Evolutionary conservation across 2,888 invertebrate genomes (phyloP), one percentile per base, ranked within the genome.

Genomic region (Chymomyza procnemis): DNA sequence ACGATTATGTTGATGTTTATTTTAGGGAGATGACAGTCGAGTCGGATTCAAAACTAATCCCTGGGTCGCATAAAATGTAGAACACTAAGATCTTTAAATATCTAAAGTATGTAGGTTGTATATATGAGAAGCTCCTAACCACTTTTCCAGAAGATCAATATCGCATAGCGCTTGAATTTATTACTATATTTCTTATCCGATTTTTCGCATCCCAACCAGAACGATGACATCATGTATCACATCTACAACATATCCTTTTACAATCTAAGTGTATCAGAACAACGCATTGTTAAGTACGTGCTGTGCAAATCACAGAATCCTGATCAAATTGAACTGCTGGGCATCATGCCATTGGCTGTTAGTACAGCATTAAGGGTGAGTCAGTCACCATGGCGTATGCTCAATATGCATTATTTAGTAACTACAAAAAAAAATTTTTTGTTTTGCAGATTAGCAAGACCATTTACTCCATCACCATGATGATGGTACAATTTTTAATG

Each of bases 391-490:
- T 41, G 34, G 34, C 34, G 34, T 41, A 50, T 22, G 18, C 8
- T 19, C 9, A 3, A 8, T 34, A n/a, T 41, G 16, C 3, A 9
- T 26, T 41, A 41, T 41, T 41, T 12, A 41, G 34, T 12, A 41
- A 41, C 34, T 41, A 41, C 12, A 61, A 68, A 67, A 19, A 18
- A n/a, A 50, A 56, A 57, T 61, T 21, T 57, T 52, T 34, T 64
- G 26, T 16, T 46, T 41, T 52, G 8, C 57, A 74, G 76, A 71
- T 73, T 26, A 66, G 73, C 3, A 78, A 76, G 62, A 68, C 63
- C 12, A 76, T 84, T 65, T 84, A 80, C 47, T 79, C 76, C 67
- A 75, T 76, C n/a, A 75, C 73, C 61, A 79, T 79, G 83, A 76
- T 80, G 76, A 73, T 83, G 77, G 59, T 78, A 4, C 71, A 77